Conservation (phyloP, 2,888 invertebrate genomes). For the Epistrophe eligans region DNA sequence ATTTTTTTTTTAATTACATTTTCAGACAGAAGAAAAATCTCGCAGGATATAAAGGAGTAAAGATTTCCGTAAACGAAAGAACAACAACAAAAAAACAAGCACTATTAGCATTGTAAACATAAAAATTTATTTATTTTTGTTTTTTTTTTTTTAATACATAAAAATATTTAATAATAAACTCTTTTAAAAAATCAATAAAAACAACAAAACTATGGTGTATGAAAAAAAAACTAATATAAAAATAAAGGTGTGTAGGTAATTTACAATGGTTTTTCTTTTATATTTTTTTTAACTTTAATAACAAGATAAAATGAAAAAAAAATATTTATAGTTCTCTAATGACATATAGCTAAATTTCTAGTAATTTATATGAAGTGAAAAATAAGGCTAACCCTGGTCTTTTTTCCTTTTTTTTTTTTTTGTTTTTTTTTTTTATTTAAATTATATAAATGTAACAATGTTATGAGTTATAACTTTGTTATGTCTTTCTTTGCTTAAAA, state of each 20-base stretch:
- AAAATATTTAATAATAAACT: constrained; percentile 63
- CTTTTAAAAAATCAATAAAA: constrained; percentile 66
- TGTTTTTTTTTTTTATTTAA: constrained; percentile 3
- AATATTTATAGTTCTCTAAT: constrained; percentile 53
- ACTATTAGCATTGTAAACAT: constrained; percentile 72
- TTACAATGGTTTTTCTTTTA: constrained; percentile 62
- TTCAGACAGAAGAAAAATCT: constrained; percentile 44
- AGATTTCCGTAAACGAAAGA: constrained; percentile 30
- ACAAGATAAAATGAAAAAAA: constrained; percentile 55
- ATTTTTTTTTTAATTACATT: constrained; percentile 2
- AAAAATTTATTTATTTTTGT: constrained; percentile 73
- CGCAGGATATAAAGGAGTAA: constrained; percentile 37
- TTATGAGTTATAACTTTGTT: constrained; percentile 60
- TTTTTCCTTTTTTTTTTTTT: constrained; percentile 21
- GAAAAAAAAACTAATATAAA: constrained; percentile 53
- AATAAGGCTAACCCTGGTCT: constrained; percentile 65
- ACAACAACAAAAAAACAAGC: constrained; percentile 65
- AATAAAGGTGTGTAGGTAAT: constrained; percentile 61
- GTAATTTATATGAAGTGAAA: constrained; percentile 61
- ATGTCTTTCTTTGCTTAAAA: constrained; percentile 72
- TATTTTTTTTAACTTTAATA: constrained; percentile 36
- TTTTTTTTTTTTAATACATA: constrained; percentile 59
- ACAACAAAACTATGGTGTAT: constrained; percentile 73
- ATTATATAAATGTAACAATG: constrained; percentile 28
- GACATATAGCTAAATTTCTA: constrained; percentile 54